Conservation (phyloP, 1,140 invertebrate species). For the Tetraneura akinire region DNA sequence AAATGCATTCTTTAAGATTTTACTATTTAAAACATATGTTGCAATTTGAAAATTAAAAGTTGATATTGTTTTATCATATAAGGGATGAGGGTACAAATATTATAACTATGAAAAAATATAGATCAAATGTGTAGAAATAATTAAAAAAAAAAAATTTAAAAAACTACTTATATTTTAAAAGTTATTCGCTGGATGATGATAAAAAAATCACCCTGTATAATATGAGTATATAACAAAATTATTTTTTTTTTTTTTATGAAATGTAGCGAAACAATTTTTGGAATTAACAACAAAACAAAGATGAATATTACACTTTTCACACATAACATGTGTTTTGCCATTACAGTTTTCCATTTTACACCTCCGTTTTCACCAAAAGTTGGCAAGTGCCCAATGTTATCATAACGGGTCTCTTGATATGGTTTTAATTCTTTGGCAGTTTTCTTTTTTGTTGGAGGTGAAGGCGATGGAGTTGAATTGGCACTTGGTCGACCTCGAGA, state of each 20-base stretch:
- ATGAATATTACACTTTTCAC: not conserved
- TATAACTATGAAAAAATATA: too few relatives aligned
- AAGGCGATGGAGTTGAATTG: not conserved
- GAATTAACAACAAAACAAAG: not conserved
- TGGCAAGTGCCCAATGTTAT: not conserved
- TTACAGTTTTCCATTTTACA: not conserved
- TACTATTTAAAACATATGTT: too few relatives aligned
- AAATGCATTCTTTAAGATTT: too few relatives aligned
- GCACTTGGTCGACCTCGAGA: not conserved
- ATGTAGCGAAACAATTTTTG: not conserved
- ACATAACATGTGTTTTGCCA: not conserved
- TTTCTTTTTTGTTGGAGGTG: not conserved
- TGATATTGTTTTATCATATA: too few relatives aligned
- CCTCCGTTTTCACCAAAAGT: not conserved
- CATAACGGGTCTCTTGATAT: not conserved
- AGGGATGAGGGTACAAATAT: too few relatives aligned
- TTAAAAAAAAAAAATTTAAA: too few relatives aligned
- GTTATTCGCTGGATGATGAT: too few relatives aligned
- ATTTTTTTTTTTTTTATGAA: not conserved
- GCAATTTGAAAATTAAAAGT: too few relatives aligned
- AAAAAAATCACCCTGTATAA: too few relatives aligned
- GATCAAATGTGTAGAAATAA: too few relatives aligned
- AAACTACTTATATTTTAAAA: too few relatives aligned
- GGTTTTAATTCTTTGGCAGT: not conserved
- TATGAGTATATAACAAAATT: conserved; percentile 6